These are phyloP conservation scores for Pristionchus arcanus DNA, from an alignment of 2,888 invertebrate genomes.

Conservation along the genomic window DNA sequence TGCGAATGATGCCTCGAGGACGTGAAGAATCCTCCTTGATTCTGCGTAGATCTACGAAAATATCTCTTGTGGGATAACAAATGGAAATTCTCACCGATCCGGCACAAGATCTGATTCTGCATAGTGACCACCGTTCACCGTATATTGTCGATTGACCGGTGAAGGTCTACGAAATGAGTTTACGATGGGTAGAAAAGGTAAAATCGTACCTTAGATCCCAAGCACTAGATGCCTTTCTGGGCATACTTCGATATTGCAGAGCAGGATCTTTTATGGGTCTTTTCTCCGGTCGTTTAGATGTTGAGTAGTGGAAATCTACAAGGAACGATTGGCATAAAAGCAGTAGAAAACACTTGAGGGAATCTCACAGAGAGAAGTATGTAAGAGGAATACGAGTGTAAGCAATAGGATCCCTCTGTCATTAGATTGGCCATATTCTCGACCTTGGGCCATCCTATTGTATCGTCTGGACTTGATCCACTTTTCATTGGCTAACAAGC, in stretches of 20 bases:
- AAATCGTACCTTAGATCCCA: constrained; percentile 56
- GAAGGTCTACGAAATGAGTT: background rate
- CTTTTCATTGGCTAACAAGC: constrained; percentile 36
- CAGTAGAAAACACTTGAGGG: constrained; percentile 3
- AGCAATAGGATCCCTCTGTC: constrained; percentile 4
- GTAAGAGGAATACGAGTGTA: background rate
- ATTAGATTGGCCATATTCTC: constrained; percentile 45
- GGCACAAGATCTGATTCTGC: constrained; percentile 61
- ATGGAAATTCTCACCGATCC: background rate
- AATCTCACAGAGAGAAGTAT: background rate
- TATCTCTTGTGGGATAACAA: too few species aligned
- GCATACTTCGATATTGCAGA: background rate
- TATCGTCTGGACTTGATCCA: constrained; percentile 21
- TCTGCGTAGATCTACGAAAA: background rate
- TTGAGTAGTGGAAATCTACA: constrained; percentile 53
- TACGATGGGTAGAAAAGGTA: background rate
- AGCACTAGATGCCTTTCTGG: constrained; percentile 30
- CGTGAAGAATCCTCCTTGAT: constrained; percentile 55
- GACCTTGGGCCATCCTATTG: constrained; percentile 27
- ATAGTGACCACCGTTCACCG: constrained; percentile 54
- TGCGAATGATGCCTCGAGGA: constrained; percentile 71
- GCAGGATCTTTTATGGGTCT: background rate
- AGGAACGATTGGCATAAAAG: background rate
- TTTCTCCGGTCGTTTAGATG: constrained; percentile 36
- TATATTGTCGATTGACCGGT: background rate